phyloP scores from a whole-genome alignment of 2,888 invertebrate genomes.

The Spialia ferax region DNA sequence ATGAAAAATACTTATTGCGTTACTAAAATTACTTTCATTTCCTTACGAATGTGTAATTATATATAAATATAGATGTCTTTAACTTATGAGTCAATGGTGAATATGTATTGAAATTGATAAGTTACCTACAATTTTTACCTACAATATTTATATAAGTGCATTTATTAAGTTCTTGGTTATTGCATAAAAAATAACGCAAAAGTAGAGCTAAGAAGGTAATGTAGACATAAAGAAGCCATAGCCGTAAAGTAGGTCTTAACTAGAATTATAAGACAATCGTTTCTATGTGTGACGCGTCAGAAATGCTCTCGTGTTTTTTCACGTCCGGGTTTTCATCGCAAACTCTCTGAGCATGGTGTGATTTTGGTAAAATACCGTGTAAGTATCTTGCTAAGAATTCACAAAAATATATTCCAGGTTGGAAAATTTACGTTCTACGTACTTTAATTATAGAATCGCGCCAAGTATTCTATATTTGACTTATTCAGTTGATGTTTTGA shows the following conservation, averaged over 20 bases:
- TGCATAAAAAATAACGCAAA: too few species aligned
- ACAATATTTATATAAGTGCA: too few species aligned
- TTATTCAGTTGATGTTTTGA: neutral
- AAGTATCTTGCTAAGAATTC: conserved; percentile 17
- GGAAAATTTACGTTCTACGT: conserved; percentile 28
- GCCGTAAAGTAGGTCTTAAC: neutral
- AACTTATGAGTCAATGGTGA: too few species aligned
- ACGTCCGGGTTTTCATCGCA: neutral
- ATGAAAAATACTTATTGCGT: too few species aligned
- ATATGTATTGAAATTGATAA: too few species aligned
- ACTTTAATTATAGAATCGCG: conserved; percentile 3
- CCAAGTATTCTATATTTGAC: neutral
- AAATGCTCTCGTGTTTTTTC: conserved; percentile 28
- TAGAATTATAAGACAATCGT: conserved; percentile 15
- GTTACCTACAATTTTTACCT: too few species aligned
- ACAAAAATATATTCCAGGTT: conserved; percentile 27
- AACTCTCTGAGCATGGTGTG: conserved; percentile 15
- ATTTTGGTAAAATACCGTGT: conserved; percentile 32
- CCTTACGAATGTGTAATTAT: too few species aligned
- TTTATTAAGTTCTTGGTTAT: too few species aligned
- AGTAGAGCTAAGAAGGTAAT: neutral
- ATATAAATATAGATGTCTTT: too few species aligned
- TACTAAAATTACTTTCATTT: too few species aligned
- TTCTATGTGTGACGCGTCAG: conserved; percentile 13
- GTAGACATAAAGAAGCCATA: neutral